Percentiles rank a stretch among this genome's conserved stretches.
These are phyloP conservation scores for Thomomys bottae DNA, from an alignment of 2,113 vertebrate species.

Conservation along the genomic window DNA sequence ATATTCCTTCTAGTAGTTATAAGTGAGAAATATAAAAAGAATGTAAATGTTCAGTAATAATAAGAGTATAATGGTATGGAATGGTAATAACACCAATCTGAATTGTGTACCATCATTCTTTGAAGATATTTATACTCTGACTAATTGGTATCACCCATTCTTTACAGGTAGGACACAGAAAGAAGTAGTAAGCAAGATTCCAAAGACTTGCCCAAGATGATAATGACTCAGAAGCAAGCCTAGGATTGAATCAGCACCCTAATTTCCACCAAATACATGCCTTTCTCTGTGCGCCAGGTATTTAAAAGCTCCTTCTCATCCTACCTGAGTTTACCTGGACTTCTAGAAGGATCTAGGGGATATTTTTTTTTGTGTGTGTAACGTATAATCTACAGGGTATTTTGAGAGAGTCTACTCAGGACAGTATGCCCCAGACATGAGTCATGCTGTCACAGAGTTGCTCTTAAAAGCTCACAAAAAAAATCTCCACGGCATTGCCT, in stretches of 20 bases:
- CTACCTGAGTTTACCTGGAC: not conserved
- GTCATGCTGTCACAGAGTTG: not conserved
- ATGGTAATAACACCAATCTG: constrained; percentile 48
- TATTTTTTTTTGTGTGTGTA: too few species aligned
- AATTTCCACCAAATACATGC: constrained; percentile 13
- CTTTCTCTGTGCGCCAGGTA: not conserved
- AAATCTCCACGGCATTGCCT: too few species aligned
- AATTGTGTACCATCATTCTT: constrained; percentile 51
- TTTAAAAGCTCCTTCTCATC: constrained; percentile 24
- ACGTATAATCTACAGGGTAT: not conserved
- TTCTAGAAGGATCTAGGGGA: not conserved
- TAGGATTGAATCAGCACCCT: constrained; percentile 17
- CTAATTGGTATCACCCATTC: constrained; percentile 59
- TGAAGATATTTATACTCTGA: constrained; percentile 53
- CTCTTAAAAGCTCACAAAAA: not conserved
- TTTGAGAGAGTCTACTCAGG: not conserved
- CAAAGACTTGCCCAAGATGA: constrained; percentile 45
- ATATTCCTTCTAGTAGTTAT: constrained; percentile 51
- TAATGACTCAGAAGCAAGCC: constrained; percentile 60
- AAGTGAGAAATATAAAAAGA: constrained; percentile 63
- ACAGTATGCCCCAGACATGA: not conserved
- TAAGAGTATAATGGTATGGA: constrained; percentile 56
- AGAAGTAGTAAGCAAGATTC: constrained; percentile 41
- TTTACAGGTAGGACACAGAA: constrained; percentile 39
- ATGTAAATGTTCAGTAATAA: constrained; percentile 56